Conservation (phyloP, 1,140 invertebrate species). For the Littorina saxatilis region DNA sequence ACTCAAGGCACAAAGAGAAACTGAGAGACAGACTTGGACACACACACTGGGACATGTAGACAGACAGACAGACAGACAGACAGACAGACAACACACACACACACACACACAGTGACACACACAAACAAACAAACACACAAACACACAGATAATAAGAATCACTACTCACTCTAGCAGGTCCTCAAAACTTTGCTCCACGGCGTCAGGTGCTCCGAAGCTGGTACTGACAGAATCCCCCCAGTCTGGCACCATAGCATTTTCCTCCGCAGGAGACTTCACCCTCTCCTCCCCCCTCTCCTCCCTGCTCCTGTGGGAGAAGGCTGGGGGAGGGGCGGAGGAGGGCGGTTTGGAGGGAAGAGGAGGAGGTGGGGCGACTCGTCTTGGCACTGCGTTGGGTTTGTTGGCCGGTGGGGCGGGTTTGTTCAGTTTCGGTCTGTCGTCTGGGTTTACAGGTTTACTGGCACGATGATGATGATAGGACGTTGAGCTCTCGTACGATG, state of each 20-base stretch:
- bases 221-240: neutral
- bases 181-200: neutral
- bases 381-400: slow-evolving; percentile 47
- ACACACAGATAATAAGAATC: too few species aligned
- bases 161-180: neutral
- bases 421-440: neutral
- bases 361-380: slow-evolving; percentile 40
- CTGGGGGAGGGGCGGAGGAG: slow-evolving; percentile 2
- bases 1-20: too few species aligned
- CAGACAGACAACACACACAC: too few species aligned
- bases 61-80: too few species aligned
- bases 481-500: neutral
- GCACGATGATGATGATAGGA: neutral
- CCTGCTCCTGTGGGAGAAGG: too few species aligned
- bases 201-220: neutral
- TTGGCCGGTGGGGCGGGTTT: slow-evolving; percentile 40
- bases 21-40: too few species aligned
- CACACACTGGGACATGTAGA: too few species aligned
- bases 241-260: neutral
- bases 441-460: slow-evolving; percentile 1
- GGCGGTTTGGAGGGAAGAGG: slow-evolving; percentile 25
- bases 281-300: neutral
- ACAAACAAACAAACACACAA: too few species aligned
- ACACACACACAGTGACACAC: too few species aligned
- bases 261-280: neutral